Base-by-base conservation (phyloP, 2,113 vertebrate species). In the Mixornis gularis region DNA sequence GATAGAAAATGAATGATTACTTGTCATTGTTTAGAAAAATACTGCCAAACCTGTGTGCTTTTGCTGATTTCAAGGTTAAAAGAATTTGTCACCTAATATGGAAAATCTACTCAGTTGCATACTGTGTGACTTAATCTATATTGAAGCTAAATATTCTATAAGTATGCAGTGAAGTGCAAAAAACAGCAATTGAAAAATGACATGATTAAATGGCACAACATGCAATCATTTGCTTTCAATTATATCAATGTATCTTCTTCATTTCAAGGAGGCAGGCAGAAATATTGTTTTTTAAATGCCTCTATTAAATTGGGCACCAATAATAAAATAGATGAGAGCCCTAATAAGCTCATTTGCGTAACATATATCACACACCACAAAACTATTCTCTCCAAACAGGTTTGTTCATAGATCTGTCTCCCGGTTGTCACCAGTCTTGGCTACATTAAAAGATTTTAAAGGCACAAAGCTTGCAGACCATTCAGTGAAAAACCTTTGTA, bases 201-300 rank as follows among this genome's bases (percentile, higher is more conserved):
- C 97, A 97, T 97, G 98, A 98, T 98, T 98, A 98, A 98, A 98
- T 97, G 97, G 97, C 97, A 98, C 60, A 97, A 97, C 98, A 98
- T 97, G 96, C 97, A 97, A 98, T 98, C 97, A 98, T 98, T 98
- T 98, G 97, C 97, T 98, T 96, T 98, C 98, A 98, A 98, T 98
- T 98, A 98, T 97, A 97, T 97, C 97, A 98, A 98, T 98, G 97
- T 97, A 98, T 98, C 97, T 98, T 98, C 98, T 97, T 97, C 97
- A 96, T 97, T 98, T 97, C 97, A 96, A 95, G 95, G 96, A 97
- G 97, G 96, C 97, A 97, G 97, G 97, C 97, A 98, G 97, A 98
- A 98, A 98, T 98, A 98, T 98, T 98, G 97, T 98, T 98, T 98
- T 98, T 98, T 98, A 98, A 98, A 98, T 97, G 97, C 97, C 97